A percentile compares a stretch with the other conserved stretches of the same genome.
These are phyloP conservation scores for Hippocampus zosterae DNA, from an alignment of 2,113 vertebrate species.

Conservation along the genomic window DNA sequence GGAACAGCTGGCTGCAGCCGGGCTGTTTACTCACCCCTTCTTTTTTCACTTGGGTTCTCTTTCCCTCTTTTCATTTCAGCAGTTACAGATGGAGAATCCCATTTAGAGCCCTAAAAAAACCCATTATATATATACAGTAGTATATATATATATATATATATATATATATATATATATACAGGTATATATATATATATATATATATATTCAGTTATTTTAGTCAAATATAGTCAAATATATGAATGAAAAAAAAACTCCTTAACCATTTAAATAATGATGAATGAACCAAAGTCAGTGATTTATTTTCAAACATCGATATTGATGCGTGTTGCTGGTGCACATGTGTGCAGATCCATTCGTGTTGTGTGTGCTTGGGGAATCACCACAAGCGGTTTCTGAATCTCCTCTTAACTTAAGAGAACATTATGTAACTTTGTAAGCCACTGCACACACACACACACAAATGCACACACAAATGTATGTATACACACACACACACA, in stretches of 20 bases:
- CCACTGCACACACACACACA: too few relatives aligned
- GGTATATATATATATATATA: too few relatives aligned
- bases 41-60: conserved; percentile 12
- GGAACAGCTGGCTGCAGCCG: conserved; percentile 56
- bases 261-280: neutral
- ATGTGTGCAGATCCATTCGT: conserved; percentile 22
- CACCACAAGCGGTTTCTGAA: conserved; percentile 32
- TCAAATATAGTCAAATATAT: too few relatives aligned
- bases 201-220: too few relatives aligned
- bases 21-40: conserved; percentile 51
- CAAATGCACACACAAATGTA: neutral
- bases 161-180: too few relatives aligned
- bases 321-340: conserved; percentile 17
- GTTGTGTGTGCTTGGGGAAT: conserved; percentile 1
- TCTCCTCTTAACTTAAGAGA: conserved; percentile 16
- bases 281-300: neutral
- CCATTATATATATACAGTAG: too few relatives aligned
- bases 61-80: conserved; percentile 15
- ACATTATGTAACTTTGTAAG: conserved; percentile 40
- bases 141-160: too few relatives aligned
- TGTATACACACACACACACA: neutral
- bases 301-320: neutral
- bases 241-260: neutral
- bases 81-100: conserved; percentile 29
- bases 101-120: conserved; percentile 6